Evolutionary conservation across 2,113 vertebrate species (phyloP).

Genomic region (Corvus cornix): DNA sequence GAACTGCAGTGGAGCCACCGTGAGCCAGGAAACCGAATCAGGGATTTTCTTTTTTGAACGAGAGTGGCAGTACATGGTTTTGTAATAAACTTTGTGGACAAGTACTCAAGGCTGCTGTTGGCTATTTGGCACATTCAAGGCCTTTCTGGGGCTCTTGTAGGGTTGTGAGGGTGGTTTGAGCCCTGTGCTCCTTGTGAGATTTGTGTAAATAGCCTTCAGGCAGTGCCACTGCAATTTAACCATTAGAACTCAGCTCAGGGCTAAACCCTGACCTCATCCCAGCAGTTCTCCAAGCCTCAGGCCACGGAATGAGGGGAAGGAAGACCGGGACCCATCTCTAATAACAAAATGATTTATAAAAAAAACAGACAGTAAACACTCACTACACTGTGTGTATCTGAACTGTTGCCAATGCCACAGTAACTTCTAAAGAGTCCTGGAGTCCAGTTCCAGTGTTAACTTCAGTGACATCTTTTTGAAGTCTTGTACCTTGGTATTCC

Average conservation of each 20-base stretch:
- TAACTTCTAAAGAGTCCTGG: neutral
- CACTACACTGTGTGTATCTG: constrained; percentile 20
- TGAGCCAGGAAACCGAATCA: neutral
- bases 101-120: neutral
- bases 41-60: neutral
- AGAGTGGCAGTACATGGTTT: neutral
- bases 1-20: fast-evolving
- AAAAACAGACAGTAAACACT: neutral
- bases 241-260: neutral
- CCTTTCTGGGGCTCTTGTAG: neutral
- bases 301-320: neutral
- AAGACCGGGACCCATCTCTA: neutral
- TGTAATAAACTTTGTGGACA: constrained; percentile 41
- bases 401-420: constrained; percentile 33
- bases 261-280: neutral
- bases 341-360: constrained; percentile 18
- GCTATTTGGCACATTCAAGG: neutral
- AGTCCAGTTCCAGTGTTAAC: constrained; percentile 54
- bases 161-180: neutral
- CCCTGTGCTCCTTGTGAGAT: neutral
- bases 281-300: neutral
- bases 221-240: neutral
- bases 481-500: constrained; percentile 28
- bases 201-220: neutral
- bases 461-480: neutral